Conservation (phyloP, 2,113 vertebrate species). For the Semicossyphus pulcher region DNA sequence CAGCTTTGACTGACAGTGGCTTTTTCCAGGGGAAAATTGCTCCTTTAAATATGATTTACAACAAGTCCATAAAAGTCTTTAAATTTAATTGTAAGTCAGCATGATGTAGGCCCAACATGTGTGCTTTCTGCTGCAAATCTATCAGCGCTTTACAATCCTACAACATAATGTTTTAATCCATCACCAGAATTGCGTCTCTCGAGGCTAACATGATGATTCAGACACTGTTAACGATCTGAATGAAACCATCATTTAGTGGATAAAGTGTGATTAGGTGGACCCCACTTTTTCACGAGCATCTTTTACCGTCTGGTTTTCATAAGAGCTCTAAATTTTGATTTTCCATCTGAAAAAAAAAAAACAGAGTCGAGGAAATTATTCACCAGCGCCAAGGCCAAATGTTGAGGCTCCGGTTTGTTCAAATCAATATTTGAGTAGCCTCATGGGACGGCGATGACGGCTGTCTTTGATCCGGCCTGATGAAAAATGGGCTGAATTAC, state of each 20-base stretch:
- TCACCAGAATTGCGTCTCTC: slow-evolving; percentile 24
- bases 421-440: slow-evolving; percentile 24
- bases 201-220: slow-evolving; percentile 16
- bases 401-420: slow-evolving; percentile 15
- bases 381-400: not conserved
- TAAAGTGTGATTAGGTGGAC: slow-evolving; percentile 34
- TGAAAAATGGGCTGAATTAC: slow-evolving; percentile 40
- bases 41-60: slow-evolving; percentile 47
- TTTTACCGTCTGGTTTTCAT: slow-evolving; percentile 38
- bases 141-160: slow-evolving; percentile 3
- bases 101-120: slow-evolving; percentile 15
- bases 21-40: too few species aligned
- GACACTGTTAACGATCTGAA: slow-evolving; percentile 10
- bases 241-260: slow-evolving; percentile 21
- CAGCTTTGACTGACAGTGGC: too few species aligned
- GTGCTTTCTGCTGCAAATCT: not conserved
- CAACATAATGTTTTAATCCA: slow-evolving; percentile 5
- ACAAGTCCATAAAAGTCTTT: slow-evolving; percentile 7
- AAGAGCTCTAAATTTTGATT: slow-evolving; percentile 22
- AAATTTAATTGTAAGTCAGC: slow-evolving; percentile 17
- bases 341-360: slow-evolving; percentile 31
- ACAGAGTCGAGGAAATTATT: slow-evolving; percentile 3
- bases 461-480: slow-evolving; percentile 37
- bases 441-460: slow-evolving; percentile 18
- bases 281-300: slow-evolving; percentile 15